Base-by-base conservation (phyloP, 2,797 vertebrate genomes). In the Neosilurus mollespiculum region DNA sequence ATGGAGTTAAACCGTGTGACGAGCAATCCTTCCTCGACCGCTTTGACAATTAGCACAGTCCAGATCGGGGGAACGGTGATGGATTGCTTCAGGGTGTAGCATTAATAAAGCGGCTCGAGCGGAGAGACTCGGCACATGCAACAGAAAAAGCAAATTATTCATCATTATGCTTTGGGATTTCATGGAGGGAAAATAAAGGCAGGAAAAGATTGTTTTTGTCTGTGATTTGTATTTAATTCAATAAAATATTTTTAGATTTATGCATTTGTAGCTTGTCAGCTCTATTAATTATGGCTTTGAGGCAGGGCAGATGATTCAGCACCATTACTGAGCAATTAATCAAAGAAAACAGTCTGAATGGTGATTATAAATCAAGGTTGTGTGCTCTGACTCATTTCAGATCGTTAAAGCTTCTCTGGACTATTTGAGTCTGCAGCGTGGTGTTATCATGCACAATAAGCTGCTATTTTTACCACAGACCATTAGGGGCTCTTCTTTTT, bases 141-240 rank as follows among this genome's bases (percentile, higher is more conserved):
- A 88, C 12, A 83, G 89, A 90, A 93, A 94, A 94, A 89, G 92
- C 80, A 93, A 93, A 92, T 92, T 93, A 94, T 94, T 93, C 93
- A 93, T 94, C 87, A 92, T 89, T 87, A 89, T 80, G 78, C 76
- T 89, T 89, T 86, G 64, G 73, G 54, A 90, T 83, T 81, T 91
- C 93, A 93, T 91, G 87, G 89, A 90, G 89, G 88, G 89, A 84
- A 88, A 89, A 76, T 43, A 65, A 89, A 83, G 83, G 81, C 91
- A 90, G 79, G 90, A 70, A 90, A 88, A 90, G 83, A 88, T 9
- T 85, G 83, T 79, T 87, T 82, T 90, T 86, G 86, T 87, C 83
- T 86, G 7, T 90, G 92, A 91, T 92, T 93, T 91, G 92, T 90
- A 93, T 92, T 84, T 88, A 89, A 91, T 92, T 58, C 56, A 89